These are phyloP conservation scores for Macropis europaea DNA, from an alignment of 2,888 invertebrate species.

Conservation along the genomic window DNA sequence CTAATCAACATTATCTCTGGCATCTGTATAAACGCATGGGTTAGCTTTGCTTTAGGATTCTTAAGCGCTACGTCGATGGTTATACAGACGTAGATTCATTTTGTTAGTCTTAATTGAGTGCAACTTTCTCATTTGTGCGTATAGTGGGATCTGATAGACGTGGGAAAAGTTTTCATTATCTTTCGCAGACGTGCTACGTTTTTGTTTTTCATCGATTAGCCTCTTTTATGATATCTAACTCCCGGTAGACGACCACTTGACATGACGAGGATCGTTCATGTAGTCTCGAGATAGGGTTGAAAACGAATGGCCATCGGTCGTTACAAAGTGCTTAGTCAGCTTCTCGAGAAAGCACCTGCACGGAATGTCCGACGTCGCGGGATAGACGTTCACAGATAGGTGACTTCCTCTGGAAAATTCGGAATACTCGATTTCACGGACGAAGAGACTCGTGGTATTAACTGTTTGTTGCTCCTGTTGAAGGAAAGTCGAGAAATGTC, in stretches of 20 bases:
- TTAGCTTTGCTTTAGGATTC: neutral
- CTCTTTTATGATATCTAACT: constrained; percentile 22
- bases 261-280: constrained; percentile 43
- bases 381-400: constrained; percentile 30
- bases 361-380: constrained; percentile 64
- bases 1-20: neutral
- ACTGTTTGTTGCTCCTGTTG: constrained; percentile 4
- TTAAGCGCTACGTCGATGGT: too few species aligned
- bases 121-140: neutral
- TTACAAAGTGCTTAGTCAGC: constrained; percentile 71
- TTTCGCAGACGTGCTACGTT: neutral
- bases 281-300: constrained; percentile 59
- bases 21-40: neutral
- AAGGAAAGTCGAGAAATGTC: constrained; percentile 19
- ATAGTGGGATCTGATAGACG: neutral
- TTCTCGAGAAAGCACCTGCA: constrained; percentile 68
- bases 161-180: neutral
- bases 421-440: constrained; percentile 53
- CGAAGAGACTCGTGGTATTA: constrained; percentile 24
- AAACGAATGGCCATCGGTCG: constrained; percentile 67
- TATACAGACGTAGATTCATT: neutral
- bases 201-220: neutral
- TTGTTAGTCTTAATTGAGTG: neutral
- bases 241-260: constrained; percentile 41
- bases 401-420: constrained; percentile 51